Evolutionary conservation across 2,113 vertebrate genomes (phyloP).

Genomic region (Monopterus albus): DNA sequence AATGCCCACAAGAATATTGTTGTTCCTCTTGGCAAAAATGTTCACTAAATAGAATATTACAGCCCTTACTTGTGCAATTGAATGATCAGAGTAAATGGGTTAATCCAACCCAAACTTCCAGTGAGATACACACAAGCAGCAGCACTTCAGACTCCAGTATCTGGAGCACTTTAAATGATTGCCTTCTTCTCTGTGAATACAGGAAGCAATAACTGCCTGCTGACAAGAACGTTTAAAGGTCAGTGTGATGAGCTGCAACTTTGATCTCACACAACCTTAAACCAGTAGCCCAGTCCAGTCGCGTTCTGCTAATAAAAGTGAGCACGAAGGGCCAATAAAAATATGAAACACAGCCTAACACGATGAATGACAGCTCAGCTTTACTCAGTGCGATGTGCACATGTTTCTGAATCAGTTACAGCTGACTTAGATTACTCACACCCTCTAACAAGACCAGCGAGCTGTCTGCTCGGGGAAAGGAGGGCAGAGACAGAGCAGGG

Average conservation of each 20-base stretch:
- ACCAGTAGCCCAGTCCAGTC: neutral
- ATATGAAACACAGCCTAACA: no score
- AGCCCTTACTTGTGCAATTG: neutral
- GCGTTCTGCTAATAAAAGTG: neutral
- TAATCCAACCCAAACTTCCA: neutral
- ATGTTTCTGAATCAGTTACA: conserved; percentile 27
- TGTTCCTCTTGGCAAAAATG: no score
- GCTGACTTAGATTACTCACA: conserved; percentile 39
- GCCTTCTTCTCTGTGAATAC: neutral
- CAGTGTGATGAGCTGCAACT: neutral
- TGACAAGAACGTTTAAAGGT: neutral
- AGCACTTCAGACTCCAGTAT: neutral
- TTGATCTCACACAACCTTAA: neutral
- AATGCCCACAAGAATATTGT: neutral
- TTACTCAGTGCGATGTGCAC: neutral
- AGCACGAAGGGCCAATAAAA: neutral
- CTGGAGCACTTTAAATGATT: neutral
- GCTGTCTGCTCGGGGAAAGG: conserved; percentile 44
- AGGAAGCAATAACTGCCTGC: neutral
- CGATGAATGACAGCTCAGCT: neutral
- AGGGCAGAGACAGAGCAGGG: conserved; percentile 29
- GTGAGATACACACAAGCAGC: neutral
- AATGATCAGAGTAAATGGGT: neutral
- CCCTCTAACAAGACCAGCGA: conserved; percentile 16
- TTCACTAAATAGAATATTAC: neutral